A percentile compares a stretch with the other conserved stretches of the same genome.
Evolutionary conservation across 1,140 invertebrate species (phyloP).

Genomic region (Drosophila sp.): DNA sequence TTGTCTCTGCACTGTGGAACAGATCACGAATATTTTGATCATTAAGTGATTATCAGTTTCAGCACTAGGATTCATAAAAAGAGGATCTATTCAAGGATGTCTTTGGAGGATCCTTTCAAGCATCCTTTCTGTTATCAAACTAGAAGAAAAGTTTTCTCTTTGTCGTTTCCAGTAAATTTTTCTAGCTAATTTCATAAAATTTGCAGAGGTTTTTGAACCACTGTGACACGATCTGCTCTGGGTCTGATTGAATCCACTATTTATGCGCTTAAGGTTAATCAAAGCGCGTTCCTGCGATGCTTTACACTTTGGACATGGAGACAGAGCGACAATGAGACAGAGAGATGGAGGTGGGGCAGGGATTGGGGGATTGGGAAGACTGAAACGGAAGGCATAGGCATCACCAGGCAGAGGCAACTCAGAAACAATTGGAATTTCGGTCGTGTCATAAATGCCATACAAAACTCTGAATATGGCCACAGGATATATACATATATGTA

Average conservation of each 20-base stretch:
- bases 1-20: slow-evolving; percentile 19
- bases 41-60: too few species aligned
- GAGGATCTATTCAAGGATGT: too few species aligned
- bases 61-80: too few species aligned
- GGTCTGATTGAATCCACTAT: slow-evolving; percentile 79
- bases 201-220: not conserved
- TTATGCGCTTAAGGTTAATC: slow-evolving; percentile 81
- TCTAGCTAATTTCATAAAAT: not conserved
- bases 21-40: not conserved
- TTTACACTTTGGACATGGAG: slow-evolving; percentile 60
- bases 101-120: too few species aligned
- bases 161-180: not conserved
- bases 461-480: slow-evolving; percentile 62
- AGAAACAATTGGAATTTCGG: slow-evolving; percentile 78
- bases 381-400: slow-evolving; percentile 3
- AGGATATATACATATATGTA: slow-evolving; percentile 57
- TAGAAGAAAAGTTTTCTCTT: not conserved
- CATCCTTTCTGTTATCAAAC: too few species aligned
- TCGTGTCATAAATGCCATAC: slow-evolving; percentile 76
- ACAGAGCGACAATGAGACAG: slow-evolving; percentile 30
- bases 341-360: not conserved
- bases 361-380: not conserved
- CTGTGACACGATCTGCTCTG: slow-evolving; percentile 24
- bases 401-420: slow-evolving; percentile 25
- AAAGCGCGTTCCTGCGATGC: slow-evolving; percentile 74